phyloP scores from a whole-genome alignment of 2,888 invertebrate genomes.

The Sarcophaga variegata region DNA sequence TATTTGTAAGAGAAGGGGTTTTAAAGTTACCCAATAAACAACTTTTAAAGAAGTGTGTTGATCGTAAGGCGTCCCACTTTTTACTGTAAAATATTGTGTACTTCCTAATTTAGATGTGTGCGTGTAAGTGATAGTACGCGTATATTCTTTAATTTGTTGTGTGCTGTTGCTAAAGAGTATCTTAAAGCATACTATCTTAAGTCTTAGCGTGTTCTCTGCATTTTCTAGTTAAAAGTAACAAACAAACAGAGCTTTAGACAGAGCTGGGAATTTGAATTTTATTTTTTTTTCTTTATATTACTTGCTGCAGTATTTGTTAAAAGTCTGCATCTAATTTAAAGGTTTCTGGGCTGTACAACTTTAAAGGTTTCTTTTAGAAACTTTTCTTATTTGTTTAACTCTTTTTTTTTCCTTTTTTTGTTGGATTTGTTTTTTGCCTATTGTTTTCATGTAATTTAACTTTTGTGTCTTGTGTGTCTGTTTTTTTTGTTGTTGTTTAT shows the following conservation, averaged over 20 bases:
- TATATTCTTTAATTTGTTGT: not conserved
- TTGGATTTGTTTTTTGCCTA: constrained; percentile 17
- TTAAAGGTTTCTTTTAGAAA: not conserved
- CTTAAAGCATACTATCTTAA: not conserved
- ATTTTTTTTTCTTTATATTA: not conserved
- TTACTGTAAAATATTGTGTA: too few relatives aligned
- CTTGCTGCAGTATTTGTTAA: not conserved
- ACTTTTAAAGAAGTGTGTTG: too few relatives aligned
- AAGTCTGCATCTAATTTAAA: not conserved
- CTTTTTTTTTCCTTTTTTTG: not conserved
- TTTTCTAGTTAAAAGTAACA: not conserved
- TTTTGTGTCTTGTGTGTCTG: constrained; percentile 23
- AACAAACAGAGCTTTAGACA: not conserved
- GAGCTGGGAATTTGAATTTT: not conserved
- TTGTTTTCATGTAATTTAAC: constrained; percentile 7
- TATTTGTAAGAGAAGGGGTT: too few relatives aligned
- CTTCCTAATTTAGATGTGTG: too few relatives aligned
- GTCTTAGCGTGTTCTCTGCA: not conserved
- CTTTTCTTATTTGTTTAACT: not conserved
- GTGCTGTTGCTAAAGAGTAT: not conserved
- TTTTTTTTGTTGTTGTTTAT: not conserved
- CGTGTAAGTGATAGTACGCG: too few relatives aligned
- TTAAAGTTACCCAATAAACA: too few relatives aligned
- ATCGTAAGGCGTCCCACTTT: too few relatives aligned
- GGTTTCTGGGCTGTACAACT: not conserved